Evolutionary conservation across 2,888 invertebrate genomes (phyloP), one percentile per base, ranked within the genome.

Genomic region (Punctoribates punctum): DNA sequence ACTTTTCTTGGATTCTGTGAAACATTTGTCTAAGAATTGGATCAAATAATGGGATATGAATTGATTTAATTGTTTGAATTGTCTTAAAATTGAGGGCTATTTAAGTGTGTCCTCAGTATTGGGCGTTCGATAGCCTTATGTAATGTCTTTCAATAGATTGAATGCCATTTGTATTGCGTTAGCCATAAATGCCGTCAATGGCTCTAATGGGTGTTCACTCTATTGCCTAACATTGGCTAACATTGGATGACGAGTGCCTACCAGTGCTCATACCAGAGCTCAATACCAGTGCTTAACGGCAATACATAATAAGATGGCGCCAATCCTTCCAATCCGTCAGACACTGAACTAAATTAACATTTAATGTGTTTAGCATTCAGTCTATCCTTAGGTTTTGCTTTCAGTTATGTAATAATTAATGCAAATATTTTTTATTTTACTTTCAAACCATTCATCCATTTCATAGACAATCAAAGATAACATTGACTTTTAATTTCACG

Each of bases 311-410:
- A 70, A 70, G 70, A 70, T 70, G 70, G 70, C 70, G 70, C 70
- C 70, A 70, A 70, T 70, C 70, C 70, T 70, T 70, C 34, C 70
- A 70, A n/a, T 34, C 62, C 62, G n/a, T 62, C n/a, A 27, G 29
- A 62, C 34, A 62, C 62, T 57, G n/a, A 51, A 51, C 51, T 20
- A 20, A 51, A 51, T 51, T 51, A 51, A n/a, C 51, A n/a, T n/a
- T 51, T 51, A 51, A 51, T 51, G 51, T 51, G n/a, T 20, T 51
- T 51, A 23, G 25, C 23, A 23, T 57, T 57, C 25, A 57, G n/a
- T 51, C 20, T 8, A 13, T 34, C 42, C 13, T 42, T 42, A 42
- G 6, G 42, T 42, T 42, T 42, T 42, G 42, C 42, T 5, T 9
- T 42, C 6, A 42, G 1, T 42, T 42, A 51, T 51, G 4, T 34